Conservation (phyloP, 2,888 invertebrate genomes). For the Apotomis turbidana region DNA sequence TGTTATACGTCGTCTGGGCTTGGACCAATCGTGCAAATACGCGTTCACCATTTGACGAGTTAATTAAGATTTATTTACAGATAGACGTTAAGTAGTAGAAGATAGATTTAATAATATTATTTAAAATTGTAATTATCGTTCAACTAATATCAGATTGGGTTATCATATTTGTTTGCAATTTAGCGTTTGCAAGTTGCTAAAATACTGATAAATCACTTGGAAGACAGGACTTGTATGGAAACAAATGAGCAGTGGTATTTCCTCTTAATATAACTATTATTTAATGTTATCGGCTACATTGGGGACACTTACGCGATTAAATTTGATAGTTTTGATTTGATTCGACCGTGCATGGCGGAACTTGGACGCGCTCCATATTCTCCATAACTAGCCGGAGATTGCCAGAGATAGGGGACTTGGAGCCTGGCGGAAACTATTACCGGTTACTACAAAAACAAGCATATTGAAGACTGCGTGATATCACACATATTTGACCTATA, state of each 20-base stretch:
- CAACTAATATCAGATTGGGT: too few species aligned
- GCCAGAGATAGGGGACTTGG: neutral
- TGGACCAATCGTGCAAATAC: neutral
- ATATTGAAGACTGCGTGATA: neutral
- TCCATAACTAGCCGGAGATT: conserved; percentile 14
- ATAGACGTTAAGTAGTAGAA: too few species aligned
- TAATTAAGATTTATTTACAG: neutral
- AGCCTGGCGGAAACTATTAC: neutral
- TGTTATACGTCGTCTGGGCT: neutral
- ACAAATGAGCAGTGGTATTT: too few species aligned
- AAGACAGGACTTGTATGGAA: too few species aligned
- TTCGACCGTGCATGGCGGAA: neutral
- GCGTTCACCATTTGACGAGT: neutral
- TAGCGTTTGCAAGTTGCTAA: too few species aligned
- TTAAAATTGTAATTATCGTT: too few species aligned
- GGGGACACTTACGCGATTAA: neutral
- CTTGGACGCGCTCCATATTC: neutral
- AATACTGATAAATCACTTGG: too few species aligned
- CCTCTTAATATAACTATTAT: too few species aligned
- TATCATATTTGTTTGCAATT: too few species aligned
- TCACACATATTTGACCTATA: too few species aligned
- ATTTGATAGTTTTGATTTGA: neutral
- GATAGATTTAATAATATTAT: too few species aligned
- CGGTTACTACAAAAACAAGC: neutral
- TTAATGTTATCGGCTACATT: too few species aligned